Base-by-base conservation (phyloP, 2,888 invertebrate genomes). In the Epinotia brunnichana region DNA sequence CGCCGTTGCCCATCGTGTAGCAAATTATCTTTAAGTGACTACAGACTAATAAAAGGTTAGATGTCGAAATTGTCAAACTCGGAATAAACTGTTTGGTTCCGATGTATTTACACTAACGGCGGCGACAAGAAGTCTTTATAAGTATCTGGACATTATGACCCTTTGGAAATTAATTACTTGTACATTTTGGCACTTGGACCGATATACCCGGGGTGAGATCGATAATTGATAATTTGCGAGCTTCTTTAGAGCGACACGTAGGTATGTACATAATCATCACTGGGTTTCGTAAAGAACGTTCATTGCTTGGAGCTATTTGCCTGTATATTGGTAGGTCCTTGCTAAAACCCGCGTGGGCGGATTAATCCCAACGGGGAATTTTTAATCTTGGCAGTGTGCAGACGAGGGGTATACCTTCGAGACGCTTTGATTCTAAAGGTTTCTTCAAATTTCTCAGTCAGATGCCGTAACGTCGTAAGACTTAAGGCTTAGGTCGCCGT, bases 341-440 rank as follows among this genome's bases (percentile, higher is more conserved):
- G 24, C 24, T 39, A 1, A 44, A 41, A 13, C 21, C 13, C n/a
- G 44, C 15, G n/a, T 5, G 56, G 9, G 11, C 5, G 29, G 11
- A 39, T 53, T 53, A 9, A 53, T 53, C 19, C n/a, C 19, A 53
- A 21, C 39, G 51, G 51, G 53, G 35, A 64, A 39, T 64, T 64
- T 64, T 64, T 53, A 62, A 64, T 53, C 53, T 53, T 39, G 53
- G 19, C 51, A 19, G 35, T 5, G 15, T 3, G 2, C 24, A 57
- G 2, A 15, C 24, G 29, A 53, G 15, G 7, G 35, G 51, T 19
- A 19, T 5, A 60, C 53, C 51, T 63, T 53, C n/a, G 13, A 29
- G 57, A 15, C 29, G 19, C 53, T 64, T 64, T 53, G 64, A 64
- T 53, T 53, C 9, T 53, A 51, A 51, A 51, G 35, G 63, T 53